phyloP scores from a whole-genome alignment of 2,888 invertebrate genomes.

The Perdita meconis region DNA sequence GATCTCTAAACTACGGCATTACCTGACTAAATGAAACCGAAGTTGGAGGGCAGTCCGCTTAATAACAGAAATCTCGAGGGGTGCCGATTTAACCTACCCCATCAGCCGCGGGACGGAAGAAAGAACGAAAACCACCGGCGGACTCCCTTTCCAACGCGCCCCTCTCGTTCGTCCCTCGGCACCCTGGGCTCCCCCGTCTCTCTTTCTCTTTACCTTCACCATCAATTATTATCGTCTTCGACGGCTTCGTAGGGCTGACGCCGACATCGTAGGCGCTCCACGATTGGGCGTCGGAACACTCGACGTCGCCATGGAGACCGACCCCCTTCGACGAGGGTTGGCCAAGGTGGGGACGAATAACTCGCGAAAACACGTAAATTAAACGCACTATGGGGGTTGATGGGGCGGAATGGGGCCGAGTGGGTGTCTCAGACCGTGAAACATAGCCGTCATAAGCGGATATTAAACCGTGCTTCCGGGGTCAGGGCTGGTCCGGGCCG shows the following conservation, averaged over 20 bases:
- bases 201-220: slow-evolving; percentile 46
- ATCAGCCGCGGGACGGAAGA: slow-evolving; percentile 23
- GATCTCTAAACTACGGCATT: slow-evolving; percentile 22
- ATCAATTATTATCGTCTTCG: slow-evolving; percentile 76
- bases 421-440: slow-evolving; percentile 76
- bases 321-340: slow-evolving; percentile 75
- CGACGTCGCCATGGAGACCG: slow-evolving; percentile 79
- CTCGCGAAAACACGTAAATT: slow-evolving; percentile 84
- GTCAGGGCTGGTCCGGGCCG: slow-evolving; percentile 31
- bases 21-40: slow-evolving; percentile 63
- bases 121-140: slow-evolving; percentile 59
- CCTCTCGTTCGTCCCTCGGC: slow-evolving; percentile 13
- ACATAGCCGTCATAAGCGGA: slow-evolving; percentile 81
- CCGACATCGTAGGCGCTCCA: slow-evolving; percentile 68
- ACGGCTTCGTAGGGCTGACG: slow-evolving; percentile 70
- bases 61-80: slow-evolving; percentile 62
- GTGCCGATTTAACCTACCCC: slow-evolving; percentile 62
- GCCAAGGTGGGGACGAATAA: slow-evolving; percentile 79
- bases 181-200: background rate
- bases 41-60: slow-evolving; percentile 56
- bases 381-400: slow-evolving; percentile 82
- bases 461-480: slow-evolving; percentile 76
- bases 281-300: slow-evolving; percentile 80
- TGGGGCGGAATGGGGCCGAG: slow-evolving; percentile 80
- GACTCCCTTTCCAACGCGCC: slow-evolving; percentile 15